Percentiles rank a stretch among this genome's conserved stretches.
Conservation (phyloP, 2,797 vertebrate species). For the Chaetophractus vellerosus region DNA sequence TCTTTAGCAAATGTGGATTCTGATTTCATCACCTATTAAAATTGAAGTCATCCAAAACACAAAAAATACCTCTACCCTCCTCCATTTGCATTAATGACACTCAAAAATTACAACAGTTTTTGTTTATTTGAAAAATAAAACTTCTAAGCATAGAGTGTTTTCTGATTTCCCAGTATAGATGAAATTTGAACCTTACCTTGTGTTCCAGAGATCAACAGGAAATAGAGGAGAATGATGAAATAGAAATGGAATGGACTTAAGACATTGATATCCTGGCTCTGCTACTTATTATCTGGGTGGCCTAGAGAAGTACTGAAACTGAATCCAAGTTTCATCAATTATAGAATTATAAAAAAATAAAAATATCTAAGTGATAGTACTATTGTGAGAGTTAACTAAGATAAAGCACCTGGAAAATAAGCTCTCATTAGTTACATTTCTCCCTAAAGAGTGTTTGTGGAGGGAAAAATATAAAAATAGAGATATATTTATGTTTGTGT, state of each 20-base stretch:
- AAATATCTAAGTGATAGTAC: not conserved
- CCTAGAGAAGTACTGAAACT: not conserved
- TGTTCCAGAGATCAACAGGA: not conserved
- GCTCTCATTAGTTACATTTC: not conserved
- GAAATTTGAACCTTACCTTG: not conserved
- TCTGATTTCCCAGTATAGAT: not conserved
- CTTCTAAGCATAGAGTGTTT: not conserved
- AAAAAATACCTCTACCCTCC: not conserved
- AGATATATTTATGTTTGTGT: not conserved
- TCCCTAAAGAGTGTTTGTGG: not conserved
- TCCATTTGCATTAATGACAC: not conserved
- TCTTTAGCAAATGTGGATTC: not conserved
- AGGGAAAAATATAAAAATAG: not conserved
- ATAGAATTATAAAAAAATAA: not conserved
- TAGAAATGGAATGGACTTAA: not conserved
- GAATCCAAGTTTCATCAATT: not conserved
- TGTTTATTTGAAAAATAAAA: conserved; percentile 31
- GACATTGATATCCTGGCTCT: not conserved
- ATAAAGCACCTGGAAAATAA: not conserved
- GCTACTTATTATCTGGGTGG: not conserved
- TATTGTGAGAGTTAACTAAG: not conserved
- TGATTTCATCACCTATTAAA: not conserved
- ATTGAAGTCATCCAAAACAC: conserved; percentile 23
- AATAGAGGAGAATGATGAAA: not conserved
- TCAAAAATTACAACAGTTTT: not conserved